Percentiles rank a stretch among this genome's conserved stretches.
Conservation (phyloP, 2,797 vertebrate genomes). For the Otolemur crassicaudatus region DNA sequence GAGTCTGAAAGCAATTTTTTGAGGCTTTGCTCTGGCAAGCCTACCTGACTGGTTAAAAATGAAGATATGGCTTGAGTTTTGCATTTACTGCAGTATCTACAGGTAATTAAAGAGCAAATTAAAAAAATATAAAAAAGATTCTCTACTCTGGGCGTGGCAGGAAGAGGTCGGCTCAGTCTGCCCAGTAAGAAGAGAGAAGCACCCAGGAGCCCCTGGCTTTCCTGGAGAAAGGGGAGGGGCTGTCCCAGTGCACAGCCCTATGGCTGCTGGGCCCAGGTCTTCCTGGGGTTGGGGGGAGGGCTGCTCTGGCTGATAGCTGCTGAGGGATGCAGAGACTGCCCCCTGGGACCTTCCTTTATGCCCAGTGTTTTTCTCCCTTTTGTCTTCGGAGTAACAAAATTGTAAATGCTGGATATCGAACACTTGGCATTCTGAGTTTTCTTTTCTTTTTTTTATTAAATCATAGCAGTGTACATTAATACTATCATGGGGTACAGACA, state of each 20-base stretch:
- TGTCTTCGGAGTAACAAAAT: not conserved
- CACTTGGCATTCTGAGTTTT: not conserved
- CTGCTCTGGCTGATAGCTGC: no score
- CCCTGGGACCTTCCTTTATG: not conserved
- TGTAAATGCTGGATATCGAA: not conserved
- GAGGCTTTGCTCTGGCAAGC: no score
- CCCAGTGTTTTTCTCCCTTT: not conserved
- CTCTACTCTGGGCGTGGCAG: not conserved
- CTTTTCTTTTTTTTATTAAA: not conserved
- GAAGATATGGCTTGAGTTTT: no score
- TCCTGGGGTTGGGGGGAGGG: no score
- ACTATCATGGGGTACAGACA: no score
- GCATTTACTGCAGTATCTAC: no score
- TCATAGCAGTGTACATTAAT: no score
- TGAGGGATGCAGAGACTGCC: not conserved
- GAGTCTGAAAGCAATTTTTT: no score
- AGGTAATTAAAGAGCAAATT: no score
- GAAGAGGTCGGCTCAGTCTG: not conserved
- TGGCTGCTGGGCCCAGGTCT: no score
- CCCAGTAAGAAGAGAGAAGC: not conserved
- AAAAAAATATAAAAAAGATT: not conserved
- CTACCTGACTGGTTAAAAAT: no score
- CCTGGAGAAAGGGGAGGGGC: not conserved
- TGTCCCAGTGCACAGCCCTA: rapidly evolving
- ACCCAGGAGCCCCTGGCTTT: not conserved